Base-by-base conservation (phyloP, 2,113 vertebrate genomes). In the Scortum barcoo region DNA sequence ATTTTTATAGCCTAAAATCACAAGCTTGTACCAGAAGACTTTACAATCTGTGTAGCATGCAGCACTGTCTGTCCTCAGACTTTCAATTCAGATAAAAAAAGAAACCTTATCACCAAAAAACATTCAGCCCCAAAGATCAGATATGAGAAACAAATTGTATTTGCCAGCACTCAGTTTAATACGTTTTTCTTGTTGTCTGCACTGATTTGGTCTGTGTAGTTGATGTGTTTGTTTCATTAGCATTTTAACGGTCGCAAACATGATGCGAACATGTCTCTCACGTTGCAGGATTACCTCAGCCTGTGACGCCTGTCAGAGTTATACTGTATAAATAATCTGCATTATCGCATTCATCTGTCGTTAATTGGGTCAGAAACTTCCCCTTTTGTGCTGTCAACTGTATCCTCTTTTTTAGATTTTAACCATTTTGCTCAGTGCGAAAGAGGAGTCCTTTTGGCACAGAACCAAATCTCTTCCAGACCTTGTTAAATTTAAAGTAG, bases 101-200 rank as follows among this genome's bases (percentile, higher is more conserved):
- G 7, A 67, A 61, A 67, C 28, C 69, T 65, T 54, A 82, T 85
- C 83, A 67, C 50, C 62, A 42, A 44, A 78, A 75, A 71, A 54
- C 38, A 50, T 71, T 61, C 42, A 58, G 66, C 40, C 58, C 61
- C 1, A 28, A 58, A 76, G 42, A 79, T 80, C 75, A 82, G 58
- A 84, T 78, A 62, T 44, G 50, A 57, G 57, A 69, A 78, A 75
- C 17, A 44, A 83, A 69, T 14, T 11, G 36, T 60, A 53, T 62
- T 48, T 28, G 19, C 17, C 38, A 24, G 38, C 38, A 71, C 12
- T 56, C 13, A 38, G 12, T 60, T 58, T 42, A 44, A 72, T 42
- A 36, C 0, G 3, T 46, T 42, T 36, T 44, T 46, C 3, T 61
- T 36, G 12, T 14, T 30, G 12, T 40, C 20, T 26, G 3, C 40